phyloP scores from a whole-genome alignment of 2,888 invertebrate genomes.

The Rhamnusium bicolor region DNA sequence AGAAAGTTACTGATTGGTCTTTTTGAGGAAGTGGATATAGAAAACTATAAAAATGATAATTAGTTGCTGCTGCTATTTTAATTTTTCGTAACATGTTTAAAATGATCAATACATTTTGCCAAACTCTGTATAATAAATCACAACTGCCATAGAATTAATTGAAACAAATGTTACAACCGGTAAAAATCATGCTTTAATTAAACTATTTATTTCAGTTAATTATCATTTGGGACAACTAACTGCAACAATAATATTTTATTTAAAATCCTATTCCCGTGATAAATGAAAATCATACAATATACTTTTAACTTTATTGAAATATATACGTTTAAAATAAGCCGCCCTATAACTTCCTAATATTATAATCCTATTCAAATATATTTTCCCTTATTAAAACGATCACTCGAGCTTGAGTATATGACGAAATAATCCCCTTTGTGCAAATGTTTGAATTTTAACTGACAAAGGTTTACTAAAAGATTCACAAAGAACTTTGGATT shows the following conservation, averaged over 20 bases:
- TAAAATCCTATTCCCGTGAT: neutral
- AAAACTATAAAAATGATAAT: neutral
- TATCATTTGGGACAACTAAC: no score
- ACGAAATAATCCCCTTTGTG: neutral
- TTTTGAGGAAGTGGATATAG: neutral
- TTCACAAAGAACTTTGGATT: neutral
- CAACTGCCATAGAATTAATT: no score
- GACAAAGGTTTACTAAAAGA: neutral
- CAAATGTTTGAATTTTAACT: neutral
- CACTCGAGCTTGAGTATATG: neutral
- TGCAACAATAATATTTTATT: neutral
- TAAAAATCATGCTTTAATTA: no score
- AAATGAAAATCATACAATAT: neutral
- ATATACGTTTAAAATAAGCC: neutral
- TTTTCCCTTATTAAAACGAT: neutral
- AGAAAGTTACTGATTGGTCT: slow-evolving; percentile 14
- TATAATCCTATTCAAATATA: neutral
- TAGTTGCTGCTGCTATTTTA: no score
- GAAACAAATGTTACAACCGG: no score
- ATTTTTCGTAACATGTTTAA: no score
- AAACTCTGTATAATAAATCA: no score
- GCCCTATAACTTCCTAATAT: neutral
- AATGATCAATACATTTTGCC: no score
- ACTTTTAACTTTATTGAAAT: neutral
- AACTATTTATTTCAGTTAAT: no score